Evolutionary conservation across 2,797 vertebrate genomes (phyloP).

Genomic region (Dicrostonyx torquatus): DNA sequence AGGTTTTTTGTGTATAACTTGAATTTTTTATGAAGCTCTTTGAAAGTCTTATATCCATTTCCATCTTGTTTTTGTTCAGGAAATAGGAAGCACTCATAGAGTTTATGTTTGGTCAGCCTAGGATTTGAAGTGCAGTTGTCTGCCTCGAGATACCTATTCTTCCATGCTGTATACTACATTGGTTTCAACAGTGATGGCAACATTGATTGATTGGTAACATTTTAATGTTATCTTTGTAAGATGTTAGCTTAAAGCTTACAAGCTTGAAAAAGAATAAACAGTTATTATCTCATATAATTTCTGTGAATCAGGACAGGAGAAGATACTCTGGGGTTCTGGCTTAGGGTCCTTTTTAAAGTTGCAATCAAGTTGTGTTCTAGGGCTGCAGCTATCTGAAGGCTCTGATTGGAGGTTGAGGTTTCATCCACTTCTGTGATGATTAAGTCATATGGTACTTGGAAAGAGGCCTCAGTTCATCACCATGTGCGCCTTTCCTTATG

Average conservation of each 20-base stretch:
- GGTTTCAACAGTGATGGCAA: slow-evolving; percentile 2
- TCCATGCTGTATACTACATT: neutral
- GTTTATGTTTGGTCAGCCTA: neutral
- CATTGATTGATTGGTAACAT: neutral
- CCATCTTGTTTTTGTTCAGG: slow-evolving; percentile 47
- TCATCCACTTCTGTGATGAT: neutral
- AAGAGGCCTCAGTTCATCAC: slow-evolving; percentile 6
- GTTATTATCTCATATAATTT: slow-evolving; percentile 42
- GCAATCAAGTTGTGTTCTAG: neutral
- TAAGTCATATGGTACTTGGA: neutral
- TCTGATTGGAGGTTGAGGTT: neutral
- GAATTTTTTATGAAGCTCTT: neutral
- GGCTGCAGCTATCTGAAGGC: neutral
- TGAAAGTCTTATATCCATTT: neutral
- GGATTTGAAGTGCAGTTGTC: neutral
- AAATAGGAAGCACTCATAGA: neutral
- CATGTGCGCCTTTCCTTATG: neutral
- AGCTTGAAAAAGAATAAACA: slow-evolving; percentile 38
- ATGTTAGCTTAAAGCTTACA: slow-evolving; percentile 29
- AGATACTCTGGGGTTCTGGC: slow-evolving; percentile 6
- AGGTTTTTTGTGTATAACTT: slow-evolving; percentile 1
- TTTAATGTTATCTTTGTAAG: slow-evolving; percentile 20
- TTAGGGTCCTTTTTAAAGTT: neutral
- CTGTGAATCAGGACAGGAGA: slow-evolving; percentile 30
- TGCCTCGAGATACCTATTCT: neutral